Evolutionary conservation across 2,888 invertebrate species (phyloP).

Genomic region (Biston stratarius): DNA sequence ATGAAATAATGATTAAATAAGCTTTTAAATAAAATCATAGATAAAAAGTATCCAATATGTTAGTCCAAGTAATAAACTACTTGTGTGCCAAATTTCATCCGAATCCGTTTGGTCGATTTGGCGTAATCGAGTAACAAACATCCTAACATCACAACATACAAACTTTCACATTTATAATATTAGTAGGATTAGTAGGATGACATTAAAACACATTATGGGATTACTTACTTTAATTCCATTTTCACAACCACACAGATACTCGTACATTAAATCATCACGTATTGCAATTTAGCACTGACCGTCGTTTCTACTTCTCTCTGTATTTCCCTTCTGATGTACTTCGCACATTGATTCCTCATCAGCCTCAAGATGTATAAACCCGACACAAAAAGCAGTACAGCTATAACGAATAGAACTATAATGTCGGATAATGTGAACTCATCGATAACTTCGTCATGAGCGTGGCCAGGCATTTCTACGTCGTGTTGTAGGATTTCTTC

Average conservation of each 20-base stretch:
- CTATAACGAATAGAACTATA: conserved; percentile 50
- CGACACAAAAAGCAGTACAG: conserved; percentile 51
- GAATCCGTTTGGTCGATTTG: no score
- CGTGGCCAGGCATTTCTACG: conserved; percentile 54
- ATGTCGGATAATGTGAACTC: conserved; percentile 55
- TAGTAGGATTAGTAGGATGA: no score
- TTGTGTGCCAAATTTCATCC: no score
- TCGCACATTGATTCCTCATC: conserved; percentile 52
- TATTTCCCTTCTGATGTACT: conserved; percentile 55
- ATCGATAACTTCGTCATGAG: conserved; percentile 63
- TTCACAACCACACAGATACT: neutral
- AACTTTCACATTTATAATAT: no score
- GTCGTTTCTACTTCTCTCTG: conserved; percentile 43
- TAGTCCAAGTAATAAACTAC: no score
- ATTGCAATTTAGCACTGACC: conserved; percentile 11
- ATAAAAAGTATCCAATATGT: no score
- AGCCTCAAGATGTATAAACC: conserved; percentile 52
- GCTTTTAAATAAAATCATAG: no score
- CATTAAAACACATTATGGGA: neutral
- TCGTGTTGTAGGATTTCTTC: neutral
- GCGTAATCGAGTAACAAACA: no score
- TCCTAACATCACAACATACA: no score
- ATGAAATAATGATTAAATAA: no score
- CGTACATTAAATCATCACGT: conserved; percentile 5
- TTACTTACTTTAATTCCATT: neutral